Evolutionary conservation across 2,113 vertebrate genomes (phyloP), one percentile per base, ranked within the genome.

Genomic region (Maccullochella peelii): DNA sequence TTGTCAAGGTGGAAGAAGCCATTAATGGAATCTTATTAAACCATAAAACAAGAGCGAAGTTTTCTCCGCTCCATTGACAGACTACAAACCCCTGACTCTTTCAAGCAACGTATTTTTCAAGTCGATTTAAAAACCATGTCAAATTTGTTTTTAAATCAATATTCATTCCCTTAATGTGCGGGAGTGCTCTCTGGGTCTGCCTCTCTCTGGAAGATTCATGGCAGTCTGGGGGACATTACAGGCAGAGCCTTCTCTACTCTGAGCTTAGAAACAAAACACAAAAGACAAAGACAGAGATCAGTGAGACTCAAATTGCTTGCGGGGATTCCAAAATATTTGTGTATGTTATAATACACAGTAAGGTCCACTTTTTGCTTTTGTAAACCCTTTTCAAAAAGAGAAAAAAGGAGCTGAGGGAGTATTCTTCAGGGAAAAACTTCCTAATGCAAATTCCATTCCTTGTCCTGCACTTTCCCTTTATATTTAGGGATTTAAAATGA

Each of bases 61-160:
- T 91, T 86, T 87, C 79, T 88, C 73, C 59, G 78, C 92, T 91
- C 83, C 83, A 90, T 62, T 89, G 88, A 86, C 80, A 50, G 82
- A 83, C 89, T 81, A 90, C 81, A 88, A 86, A 88, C 73, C 91
- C 83, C 44, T 54, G 77, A 86, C 86, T 88, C 84, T 82, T 91
- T 91, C 75, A 92, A 92, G 87, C 69, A 76, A 79, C 69, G 90
- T 89, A 80, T 91, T 93, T 91, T 88, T 90, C 84, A 86, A 89
- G 89, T 91, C 86, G 40, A 92, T 91, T 91, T 93, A 80, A 93
- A 93, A 92, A 92, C 88, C 89, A 86, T 91, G 87, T 91, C 89
- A 90, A 91, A 91, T 93, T 92, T 94, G 91, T 92, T 94, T 94
- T 89, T 74, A 88, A 94, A 94, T 94, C 94, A 93, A 94, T 94